Conservation (phyloP, 1,140 invertebrate genomes). For the Hestina assimilis region DNA sequence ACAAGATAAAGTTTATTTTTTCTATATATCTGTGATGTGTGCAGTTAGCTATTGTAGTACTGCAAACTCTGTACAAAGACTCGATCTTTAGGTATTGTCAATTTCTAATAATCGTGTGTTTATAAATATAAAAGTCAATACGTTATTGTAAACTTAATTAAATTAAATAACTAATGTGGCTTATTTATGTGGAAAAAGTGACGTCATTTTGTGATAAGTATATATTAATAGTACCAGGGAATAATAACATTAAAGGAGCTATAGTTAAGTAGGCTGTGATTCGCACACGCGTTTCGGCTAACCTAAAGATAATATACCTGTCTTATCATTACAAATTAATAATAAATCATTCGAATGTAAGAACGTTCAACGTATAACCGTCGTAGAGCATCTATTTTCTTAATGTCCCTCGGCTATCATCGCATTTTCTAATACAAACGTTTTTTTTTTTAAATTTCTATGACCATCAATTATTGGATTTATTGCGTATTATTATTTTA, state of each 20-base stretch:
- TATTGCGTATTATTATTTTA: too few species aligned
- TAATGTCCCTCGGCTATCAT: too few species aligned
- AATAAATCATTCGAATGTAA: background rate
- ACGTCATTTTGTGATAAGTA: slow-evolving; percentile 9
- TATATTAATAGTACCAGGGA: background rate
- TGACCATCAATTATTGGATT: too few species aligned
- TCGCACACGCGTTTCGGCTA: slow-evolving; percentile 2
- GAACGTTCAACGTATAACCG: background rate
- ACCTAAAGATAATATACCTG: background rate
- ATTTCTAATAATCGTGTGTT: slow-evolving; percentile 24
- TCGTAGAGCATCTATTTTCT: too few species aligned
- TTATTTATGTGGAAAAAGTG: slow-evolving; percentile 12
- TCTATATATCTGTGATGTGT: slow-evolving; percentile 69
- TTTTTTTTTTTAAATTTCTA: too few species aligned
- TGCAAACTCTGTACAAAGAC: slow-evolving; percentile 55
- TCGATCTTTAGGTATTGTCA: slow-evolving; percentile 35
- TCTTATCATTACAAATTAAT: background rate
- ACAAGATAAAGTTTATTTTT: slow-evolving; percentile 62
- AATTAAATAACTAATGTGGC: slow-evolving; percentile 18
- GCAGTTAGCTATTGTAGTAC: slow-evolving; percentile 52
- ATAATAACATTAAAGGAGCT: too few species aligned
- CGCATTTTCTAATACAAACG: too few species aligned
- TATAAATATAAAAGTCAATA: slow-evolving; percentile 9
- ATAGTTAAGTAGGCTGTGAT: slow-evolving; percentile 1
- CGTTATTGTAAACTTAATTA: background rate